Base-by-base conservation (phyloP, 2,113 vertebrate genomes). In the Coptodon rendalli region DNA sequence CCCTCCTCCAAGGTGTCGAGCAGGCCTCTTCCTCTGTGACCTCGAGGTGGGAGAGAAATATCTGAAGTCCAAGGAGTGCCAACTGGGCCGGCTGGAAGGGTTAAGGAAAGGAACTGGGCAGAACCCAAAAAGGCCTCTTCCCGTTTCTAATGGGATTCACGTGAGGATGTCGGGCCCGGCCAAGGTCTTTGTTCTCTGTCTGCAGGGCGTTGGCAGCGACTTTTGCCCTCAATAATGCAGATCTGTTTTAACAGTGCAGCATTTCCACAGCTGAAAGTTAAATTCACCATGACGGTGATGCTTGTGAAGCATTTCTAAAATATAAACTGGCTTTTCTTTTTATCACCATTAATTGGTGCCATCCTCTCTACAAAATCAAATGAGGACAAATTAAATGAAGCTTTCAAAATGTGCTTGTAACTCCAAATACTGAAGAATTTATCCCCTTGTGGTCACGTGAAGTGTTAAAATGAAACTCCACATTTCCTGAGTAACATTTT, bases 51-150 rank as follows among this genome's bases (percentile, higher is more conserved):
- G 81, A 85, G 84, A 87, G 89, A 81, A 83, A 81, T 76, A 84
- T 92, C 71, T 87, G 83, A 87, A 83, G 86, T 45, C 63, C 3
- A 22, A 66, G 82, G 63, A 83, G 38, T 89, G 93, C 95, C 93
- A 96, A 96, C 88, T 96, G 86, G 95, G 95, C 63, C 89, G 13
- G 59, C 53, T 82, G 63, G 63, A 40, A 82, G 50, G 81, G 86
- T 29, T 73, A 29, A 13, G 43, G 59, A 45, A n/a, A 7, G 66
- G 43, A 22, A 16, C 53, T 88, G 88, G 93, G 88, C 91, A 88
- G 38, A 89, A 31, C 88, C 79, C 48, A 81, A 38, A 57, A 76
- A 81, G 80, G 86, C 84, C 87, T 91, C 91, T 94, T 92, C 90
- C 94, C 90, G 6, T 89, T 86, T 84, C n/a, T 90, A 78, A 90